phyloP scores from a whole-genome alignment of 2,888 invertebrate genomes.

The Pimpla rufipes region DNA sequence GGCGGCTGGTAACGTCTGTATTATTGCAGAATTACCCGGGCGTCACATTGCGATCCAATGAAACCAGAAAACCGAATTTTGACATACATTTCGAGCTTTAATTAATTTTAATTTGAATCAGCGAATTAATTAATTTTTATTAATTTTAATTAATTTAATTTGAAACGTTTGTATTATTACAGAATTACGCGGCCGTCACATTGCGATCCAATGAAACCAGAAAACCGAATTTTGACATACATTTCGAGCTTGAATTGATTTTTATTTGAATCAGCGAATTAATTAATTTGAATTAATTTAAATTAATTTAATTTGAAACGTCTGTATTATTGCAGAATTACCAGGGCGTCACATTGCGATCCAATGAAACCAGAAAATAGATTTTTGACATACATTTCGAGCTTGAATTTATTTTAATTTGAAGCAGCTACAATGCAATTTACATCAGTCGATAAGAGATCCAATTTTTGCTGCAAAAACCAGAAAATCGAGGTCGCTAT shows the following conservation, averaged over 20 bases:
- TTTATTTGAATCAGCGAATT: neutral
- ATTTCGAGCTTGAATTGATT: neutral
- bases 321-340: conserved; percentile 19
- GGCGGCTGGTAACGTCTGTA: conserved; percentile 30
- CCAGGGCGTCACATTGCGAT: neutral
- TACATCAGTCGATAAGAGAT: neutral
- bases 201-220: neutral
- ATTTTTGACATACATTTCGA: too few species aligned
- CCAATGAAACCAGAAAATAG: neutral
- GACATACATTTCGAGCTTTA: neutral
- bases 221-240: neutral
- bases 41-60: neutral
- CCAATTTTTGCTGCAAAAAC: too few species aligned
- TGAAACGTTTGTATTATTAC: conserved; percentile 38
- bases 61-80: neutral
- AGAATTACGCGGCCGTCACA: neutral
- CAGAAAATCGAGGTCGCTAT: too few species aligned
- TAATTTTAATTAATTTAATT: too few species aligned
- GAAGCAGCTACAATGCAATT: neutral
- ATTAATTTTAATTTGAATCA: neutral
- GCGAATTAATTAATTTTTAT: neutral
- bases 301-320: too few species aligned
- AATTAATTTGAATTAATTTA: too few species aligned
- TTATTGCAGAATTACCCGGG: neutral
- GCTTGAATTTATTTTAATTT: neutral